Conservation (phyloP, 2,888 invertebrate species). For the Lycophotia porphyrea region DNA sequence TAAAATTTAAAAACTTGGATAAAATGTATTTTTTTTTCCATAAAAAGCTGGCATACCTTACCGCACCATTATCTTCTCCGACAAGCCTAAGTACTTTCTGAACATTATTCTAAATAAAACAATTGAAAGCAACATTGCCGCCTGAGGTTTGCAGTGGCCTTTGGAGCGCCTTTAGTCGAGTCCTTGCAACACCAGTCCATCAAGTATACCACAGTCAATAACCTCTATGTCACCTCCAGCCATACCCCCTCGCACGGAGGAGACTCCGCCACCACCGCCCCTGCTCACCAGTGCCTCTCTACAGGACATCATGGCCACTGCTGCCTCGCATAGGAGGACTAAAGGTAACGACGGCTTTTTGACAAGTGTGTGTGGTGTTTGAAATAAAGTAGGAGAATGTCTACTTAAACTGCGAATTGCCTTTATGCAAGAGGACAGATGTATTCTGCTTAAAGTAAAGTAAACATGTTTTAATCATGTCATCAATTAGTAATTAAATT, state of each 20-base stretch:
- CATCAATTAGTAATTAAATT: too few relatives aligned
- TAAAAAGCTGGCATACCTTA: not conserved
- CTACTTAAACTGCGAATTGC: too few relatives aligned
- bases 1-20: not conserved
- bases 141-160: not conserved
- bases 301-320: slow-evolving; percentile 89
- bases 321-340: slow-evolving; percentile 86
- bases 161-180: not conserved
- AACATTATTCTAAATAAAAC: not conserved
- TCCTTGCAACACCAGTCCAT: not conserved
- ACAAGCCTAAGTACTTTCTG: not conserved
- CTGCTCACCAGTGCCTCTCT: slow-evolving; percentile 87
- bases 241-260: slow-evolving; percentile 83
- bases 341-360: slow-evolving; percentile 78
- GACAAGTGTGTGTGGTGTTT: not conserved
- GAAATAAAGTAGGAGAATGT: too few relatives aligned
- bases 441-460: too few relatives aligned
- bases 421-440: too few relatives aligned
- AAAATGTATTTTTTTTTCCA: not conserved
- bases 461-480: too few relatives aligned
- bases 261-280: slow-evolving; percentile 84
- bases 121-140: not conserved
- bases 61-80: not conserved
- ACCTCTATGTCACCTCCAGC: slow-evolving; percentile 71
- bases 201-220: not conserved